Evolutionary conservation across 2,797 vertebrate species (phyloP).

Genomic region (Melanotaenia parkinsoni): DNA sequence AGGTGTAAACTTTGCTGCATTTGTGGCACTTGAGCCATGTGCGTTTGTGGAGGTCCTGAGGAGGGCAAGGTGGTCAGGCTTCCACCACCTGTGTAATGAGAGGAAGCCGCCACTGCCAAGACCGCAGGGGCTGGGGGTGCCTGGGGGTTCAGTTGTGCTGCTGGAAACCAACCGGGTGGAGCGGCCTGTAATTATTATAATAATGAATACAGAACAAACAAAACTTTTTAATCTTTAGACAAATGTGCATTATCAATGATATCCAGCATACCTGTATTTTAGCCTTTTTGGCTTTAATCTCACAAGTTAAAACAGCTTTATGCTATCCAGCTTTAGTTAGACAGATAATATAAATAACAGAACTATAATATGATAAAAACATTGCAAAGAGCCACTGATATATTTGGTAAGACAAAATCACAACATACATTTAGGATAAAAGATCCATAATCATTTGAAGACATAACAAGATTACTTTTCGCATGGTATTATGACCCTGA

Average conservation of each 20-base stretch:
- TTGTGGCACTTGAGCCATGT: slow-evolving; percentile 67
- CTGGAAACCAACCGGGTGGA: slow-evolving; percentile 80
- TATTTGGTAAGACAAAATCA: neutral
- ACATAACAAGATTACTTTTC: neutral
- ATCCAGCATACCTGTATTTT: neutral
- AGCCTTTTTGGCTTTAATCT: neutral
- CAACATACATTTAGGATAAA: slow-evolving; percentile 5
- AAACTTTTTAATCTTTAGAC: neutral
- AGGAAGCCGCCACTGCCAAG: slow-evolving; percentile 64
- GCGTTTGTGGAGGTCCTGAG: slow-evolving; percentile 66
- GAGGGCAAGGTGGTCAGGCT: slow-evolving; percentile 65
- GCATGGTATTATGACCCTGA: neutral
- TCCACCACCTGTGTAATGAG: slow-evolving; percentile 71
- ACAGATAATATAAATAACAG: neutral
- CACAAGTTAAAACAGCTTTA: neutral
- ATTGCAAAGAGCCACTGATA: neutral
- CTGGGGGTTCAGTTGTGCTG: slow-evolving; percentile 71
- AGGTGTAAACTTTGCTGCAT: slow-evolving; percentile 77
- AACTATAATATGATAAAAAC: neutral
- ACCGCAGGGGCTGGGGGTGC: slow-evolving; percentile 56
- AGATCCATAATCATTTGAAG: neutral
- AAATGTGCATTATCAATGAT: neutral
- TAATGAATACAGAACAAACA: slow-evolving; percentile 18
- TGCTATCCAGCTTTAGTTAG: neutral
- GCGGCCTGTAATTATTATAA: slow-evolving; percentile 63